Percentiles rank a stretch among this genome's conserved stretches.
Evolutionary conservation across 23 tunicate genomes (phyloP).

Genomic region (Clavelina lepadiformis): DNA sequence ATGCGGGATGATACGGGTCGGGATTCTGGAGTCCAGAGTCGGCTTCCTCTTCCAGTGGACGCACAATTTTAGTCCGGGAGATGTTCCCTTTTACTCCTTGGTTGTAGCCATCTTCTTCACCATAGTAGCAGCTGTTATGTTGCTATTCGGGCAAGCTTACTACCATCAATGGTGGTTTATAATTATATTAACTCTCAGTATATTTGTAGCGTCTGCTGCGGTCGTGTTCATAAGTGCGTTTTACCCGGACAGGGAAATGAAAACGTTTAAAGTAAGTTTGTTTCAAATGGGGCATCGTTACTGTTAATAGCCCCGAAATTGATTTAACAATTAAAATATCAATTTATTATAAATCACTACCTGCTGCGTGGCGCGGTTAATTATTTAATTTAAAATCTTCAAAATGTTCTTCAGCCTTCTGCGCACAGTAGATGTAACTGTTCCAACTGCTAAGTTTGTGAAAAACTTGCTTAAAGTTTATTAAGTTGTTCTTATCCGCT

Average conservation of each 20-base stretch:
- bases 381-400: no score
- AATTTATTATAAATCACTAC: background rate
- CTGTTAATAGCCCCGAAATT: background rate
- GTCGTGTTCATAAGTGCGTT: constrained; percentile 19
- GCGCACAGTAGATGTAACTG: no score
- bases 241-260: constrained; percentile 44
- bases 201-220: constrained; percentile 3
- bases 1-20: background rate
- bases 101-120: constrained; percentile 8
- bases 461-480: no score
- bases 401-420: no score
- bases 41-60: constrained; percentile 25
- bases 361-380: no score
- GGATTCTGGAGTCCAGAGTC: background rate
- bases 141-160: constrained; percentile 13
- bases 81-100: constrained; percentile 29
- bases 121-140: constrained; percentile 6
- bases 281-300: background rate
- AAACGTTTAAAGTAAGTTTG: constrained; percentile 49
- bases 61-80: constrained; percentile 28
- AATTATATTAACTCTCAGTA: constrained; percentile 4
- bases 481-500: no score
- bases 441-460: no score
- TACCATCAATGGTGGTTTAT: constrained; percentile 37
- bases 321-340: background rate